Percentiles rank a stretch among this genome's conserved stretches.
phyloP scores from a whole-genome alignment of 2,888 invertebrate species.

The Esperia sulphurella region DNA sequence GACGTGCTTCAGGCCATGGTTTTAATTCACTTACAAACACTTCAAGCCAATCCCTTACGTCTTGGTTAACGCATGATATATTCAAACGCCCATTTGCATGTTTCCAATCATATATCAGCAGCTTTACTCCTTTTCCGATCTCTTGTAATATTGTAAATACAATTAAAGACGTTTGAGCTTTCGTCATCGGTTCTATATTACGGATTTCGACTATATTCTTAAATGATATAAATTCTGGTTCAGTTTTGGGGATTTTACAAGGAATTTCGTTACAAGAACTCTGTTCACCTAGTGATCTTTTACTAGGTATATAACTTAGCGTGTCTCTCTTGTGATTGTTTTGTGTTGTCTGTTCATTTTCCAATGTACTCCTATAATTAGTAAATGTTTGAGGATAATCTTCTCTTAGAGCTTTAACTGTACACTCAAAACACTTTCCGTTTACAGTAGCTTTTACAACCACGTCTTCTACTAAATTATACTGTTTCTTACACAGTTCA shows the following conservation, averaged over 20 bases:
- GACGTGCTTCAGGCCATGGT: neutral
- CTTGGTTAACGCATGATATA: neutral
- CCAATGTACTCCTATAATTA: too few species aligned
- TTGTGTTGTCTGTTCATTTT: too few species aligned
- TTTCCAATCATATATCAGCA: neutral
- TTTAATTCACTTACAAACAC: neutral
- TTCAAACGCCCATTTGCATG: neutral
- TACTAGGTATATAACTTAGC: too few species aligned
- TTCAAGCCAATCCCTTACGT: neutral
- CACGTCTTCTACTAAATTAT: neutral
- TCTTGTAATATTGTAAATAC: neutral
- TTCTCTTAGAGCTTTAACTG: too few species aligned
- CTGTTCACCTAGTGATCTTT: too few species aligned
- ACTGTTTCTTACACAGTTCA: neutral
- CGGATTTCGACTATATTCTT: neutral
- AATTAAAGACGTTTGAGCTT: neutral
- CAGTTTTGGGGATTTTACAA: neutral
- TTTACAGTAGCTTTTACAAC: neutral
- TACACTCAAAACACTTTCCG: neutral
- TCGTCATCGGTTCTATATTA: neutral
- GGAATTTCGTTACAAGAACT: too few species aligned
- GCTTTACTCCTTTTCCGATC: neutral
- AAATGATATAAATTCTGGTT: neutral
- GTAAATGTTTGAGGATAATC: too few species aligned
- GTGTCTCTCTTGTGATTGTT: too few species aligned